Evolutionary conservation across 2,888 invertebrate genomes (phyloP), one percentile per base, ranked within the genome.

Genomic region (Acanthopleura granulata): DNA sequence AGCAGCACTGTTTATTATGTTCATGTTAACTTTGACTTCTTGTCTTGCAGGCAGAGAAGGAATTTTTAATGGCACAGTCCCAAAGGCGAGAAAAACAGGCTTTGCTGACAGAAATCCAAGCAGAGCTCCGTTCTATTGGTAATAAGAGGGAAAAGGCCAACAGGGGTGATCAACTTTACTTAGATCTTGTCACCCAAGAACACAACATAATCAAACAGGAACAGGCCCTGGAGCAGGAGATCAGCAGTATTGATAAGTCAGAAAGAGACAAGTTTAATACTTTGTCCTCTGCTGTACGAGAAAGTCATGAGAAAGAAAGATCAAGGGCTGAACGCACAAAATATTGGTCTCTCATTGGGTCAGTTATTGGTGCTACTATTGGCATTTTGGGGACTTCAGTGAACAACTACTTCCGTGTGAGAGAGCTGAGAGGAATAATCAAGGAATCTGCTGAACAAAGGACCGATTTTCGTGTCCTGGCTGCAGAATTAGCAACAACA

Each of bases 221-320:
- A 77, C 84, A 83, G 30, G 79, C 81, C 16, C 74, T 94, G 0
- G 91, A 93, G 0, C 91, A 92, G 0, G 91, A 93, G 18, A 94
- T 95, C 85, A 91, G 93, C 16, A 91, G 93, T 1, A 92, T 93
- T 0, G 96, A 96, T 87, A 92, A 93, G 70, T 93, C 93, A n/a
- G 96, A 96, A 89, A 91, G 95, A 4, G 94, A 86, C 57, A 78
- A 79, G 40, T 96, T 96, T 87, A 93, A 94, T 0, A 92, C 93
- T 0, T 93, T 96, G 88, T 94, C 95, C 0, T 93, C 94, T 27
- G 94, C 95, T 0, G 93, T 96, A 0, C 93, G 96, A 80, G 93
- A 95, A 80, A 95, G 95, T 25, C 96, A 96, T 86, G 96, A 96
- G 89, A 93, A 95, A 75, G 96, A 96, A 89, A 90, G 96, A 57